phyloP scores from a whole-genome alignment of 2,113 vertebrate genomes.

The Trogon melanurus region DNA sequence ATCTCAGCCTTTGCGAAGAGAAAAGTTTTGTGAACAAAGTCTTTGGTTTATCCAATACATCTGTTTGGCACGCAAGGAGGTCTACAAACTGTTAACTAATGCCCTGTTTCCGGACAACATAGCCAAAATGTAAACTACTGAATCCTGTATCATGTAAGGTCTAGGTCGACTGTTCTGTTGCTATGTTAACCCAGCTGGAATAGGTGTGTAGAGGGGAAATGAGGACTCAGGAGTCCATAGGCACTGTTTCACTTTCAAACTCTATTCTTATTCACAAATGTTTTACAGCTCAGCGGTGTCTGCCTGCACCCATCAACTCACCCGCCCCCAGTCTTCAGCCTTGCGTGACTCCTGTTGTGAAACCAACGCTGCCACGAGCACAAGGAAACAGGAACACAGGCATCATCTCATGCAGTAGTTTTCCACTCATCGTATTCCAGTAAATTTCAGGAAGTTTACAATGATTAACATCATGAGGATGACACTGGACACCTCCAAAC shows the following conservation, averaged over 20 bases:
- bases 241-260: background rate
- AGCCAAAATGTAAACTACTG: background rate
- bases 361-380: background rate
- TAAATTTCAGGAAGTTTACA: background rate
- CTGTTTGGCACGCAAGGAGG: background rate
- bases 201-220: rapidly evolving
- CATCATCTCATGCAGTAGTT: background rate
- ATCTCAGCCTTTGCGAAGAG: background rate
- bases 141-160: background rate
- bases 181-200: background rate
- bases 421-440: background rate
- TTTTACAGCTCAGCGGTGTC: background rate
- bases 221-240: background rate
- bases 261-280: background rate
- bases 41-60: background rate
- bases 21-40: background rate
- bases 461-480: background rate
- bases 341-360: background rate
- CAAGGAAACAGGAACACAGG: background rate
- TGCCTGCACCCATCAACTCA: background rate
- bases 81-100: background rate
- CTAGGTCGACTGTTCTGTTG: background rate
- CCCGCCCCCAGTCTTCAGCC: background rate
- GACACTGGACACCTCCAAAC: background rate
- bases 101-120: background rate